Base-by-base conservation (phyloP, 2,888 invertebrate genomes). In the Chaetogeoica ovagalla region DNA sequence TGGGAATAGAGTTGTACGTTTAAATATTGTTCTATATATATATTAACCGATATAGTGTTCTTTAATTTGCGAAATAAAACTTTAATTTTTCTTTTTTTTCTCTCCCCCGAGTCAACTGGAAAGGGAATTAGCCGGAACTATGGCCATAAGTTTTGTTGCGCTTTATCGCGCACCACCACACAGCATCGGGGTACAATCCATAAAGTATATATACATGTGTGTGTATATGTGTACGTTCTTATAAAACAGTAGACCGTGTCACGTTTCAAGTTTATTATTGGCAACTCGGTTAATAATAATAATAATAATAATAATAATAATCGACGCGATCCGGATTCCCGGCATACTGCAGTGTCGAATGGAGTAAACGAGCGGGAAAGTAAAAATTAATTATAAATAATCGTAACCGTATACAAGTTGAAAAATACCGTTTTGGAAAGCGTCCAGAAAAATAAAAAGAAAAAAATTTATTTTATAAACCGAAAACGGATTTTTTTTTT, bases 141-240 rank as follows among this genome's bases (percentile, higher is more conserved):
- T 48, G 59, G 66, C 68, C 75, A 59, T 75, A 75, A 75, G 75
- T 75, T 75, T 75, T 43, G 57, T 75, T 15, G 19, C 57, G 75
- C 75, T 75, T 66, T 75, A 66, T 57, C 57, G 65, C 74, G 23
- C 74, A 59, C 75, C 30, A 30, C 66, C n/a, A 55, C 65, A 62
- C 66, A 39, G 65, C 65, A 62, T 30, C 66, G 39, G 57, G 39
- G 57, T 15, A 23, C 57, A 59, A 39, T 21, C 23, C 75, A 59
- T 75, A 75, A 66, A 59, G 43, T 19, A 23, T 21, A 19, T 55
- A n/a, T 17, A 13, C 30, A 52, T 43, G 6, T 4, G 1, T 30
- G 4, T 43, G 9, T 4, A 2, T 30, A 30, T 43, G 9, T 17
- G 39, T 30, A 30, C 13, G 62, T 72, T 72, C 71, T 23, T 19